phyloP scores from a whole-genome alignment of 2,113 vertebrate genomes.

The Oreocharis arfaki region DNA sequence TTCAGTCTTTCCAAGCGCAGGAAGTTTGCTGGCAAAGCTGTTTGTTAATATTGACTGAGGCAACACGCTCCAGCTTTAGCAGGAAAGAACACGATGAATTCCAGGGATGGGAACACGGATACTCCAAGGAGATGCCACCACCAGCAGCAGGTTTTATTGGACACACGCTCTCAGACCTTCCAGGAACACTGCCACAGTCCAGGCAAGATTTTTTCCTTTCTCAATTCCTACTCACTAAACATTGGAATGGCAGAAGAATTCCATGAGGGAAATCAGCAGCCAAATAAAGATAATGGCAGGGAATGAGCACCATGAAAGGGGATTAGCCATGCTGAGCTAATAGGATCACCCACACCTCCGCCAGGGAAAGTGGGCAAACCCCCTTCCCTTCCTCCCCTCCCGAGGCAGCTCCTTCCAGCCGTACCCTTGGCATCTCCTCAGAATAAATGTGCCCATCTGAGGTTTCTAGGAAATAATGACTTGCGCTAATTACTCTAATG shows the following conservation, averaged over 20 bases:
- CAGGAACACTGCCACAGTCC: neutral
- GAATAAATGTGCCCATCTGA: neutral
- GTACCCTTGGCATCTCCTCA: neutral
- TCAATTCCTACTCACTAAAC: neutral
- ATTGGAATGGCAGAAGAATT: neutral
- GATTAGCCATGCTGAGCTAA: slow-evolving; percentile 28
- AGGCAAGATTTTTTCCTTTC: neutral
- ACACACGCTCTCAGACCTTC: neutral
- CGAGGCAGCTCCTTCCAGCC: neutral
- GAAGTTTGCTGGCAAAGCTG: neutral
- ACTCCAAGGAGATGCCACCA: neutral
- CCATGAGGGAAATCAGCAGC: slow-evolving; percentile 1
- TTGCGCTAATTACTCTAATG: slow-evolving; percentile 51
- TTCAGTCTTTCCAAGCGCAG: neutral
- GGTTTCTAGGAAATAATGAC: slow-evolving; percentile 40
- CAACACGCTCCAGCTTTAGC: neutral
- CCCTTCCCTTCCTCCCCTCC: neutral
- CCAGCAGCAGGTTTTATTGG: neutral
- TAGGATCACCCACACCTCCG: neutral
- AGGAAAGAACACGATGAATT: neutral
- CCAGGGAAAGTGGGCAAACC: neutral
- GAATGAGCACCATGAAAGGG: neutral
- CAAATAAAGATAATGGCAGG: slow-evolving; percentile 25
- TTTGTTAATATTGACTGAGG: neutral
- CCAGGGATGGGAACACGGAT: neutral